A percentile compares a stretch with the other conserved stretches of the same genome.
Evolutionary conservation across 2,797 vertebrate genomes (phyloP).

Genomic region (Sarcophilus harrisii): DNA sequence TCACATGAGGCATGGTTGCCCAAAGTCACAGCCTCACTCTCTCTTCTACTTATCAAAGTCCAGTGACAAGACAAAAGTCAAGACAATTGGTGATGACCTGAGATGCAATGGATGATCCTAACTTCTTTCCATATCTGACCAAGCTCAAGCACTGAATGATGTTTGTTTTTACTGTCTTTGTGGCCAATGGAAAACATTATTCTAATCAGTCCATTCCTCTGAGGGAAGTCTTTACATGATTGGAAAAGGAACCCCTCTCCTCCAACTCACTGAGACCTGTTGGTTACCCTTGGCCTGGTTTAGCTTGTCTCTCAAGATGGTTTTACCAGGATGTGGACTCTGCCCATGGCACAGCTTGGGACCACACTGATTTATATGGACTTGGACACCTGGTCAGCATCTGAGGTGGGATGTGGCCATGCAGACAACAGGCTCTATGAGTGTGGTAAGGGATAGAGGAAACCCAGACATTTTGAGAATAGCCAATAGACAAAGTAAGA

Average conservation of each 20-base stretch:
- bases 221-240: background rate
- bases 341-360: background rate
- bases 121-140: background rate
- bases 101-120: background rate
- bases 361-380: background rate
- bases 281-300: too few relatives aligned
- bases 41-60: background rate
- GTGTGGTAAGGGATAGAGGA: constrained; percentile 3
- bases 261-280: background rate
- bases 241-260: too few relatives aligned
- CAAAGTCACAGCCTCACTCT: background rate
- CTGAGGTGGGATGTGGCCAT: background rate
- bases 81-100: background rate
- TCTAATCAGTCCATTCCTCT: background rate
- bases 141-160: background rate
- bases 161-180: background rate
- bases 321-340: background rate
- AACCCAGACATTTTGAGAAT: background rate
- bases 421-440: background rate
- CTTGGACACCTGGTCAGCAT: background rate
- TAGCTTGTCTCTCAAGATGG: too few relatives aligned
- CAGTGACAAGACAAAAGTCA: background rate
- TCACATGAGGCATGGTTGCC: background rate
- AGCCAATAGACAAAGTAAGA: background rate
- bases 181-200: background rate